These are phyloP conservation scores for Platichthys flesus DNA, from an alignment of 2,113 vertebrate genomes.

Conservation along the genomic window DNA sequence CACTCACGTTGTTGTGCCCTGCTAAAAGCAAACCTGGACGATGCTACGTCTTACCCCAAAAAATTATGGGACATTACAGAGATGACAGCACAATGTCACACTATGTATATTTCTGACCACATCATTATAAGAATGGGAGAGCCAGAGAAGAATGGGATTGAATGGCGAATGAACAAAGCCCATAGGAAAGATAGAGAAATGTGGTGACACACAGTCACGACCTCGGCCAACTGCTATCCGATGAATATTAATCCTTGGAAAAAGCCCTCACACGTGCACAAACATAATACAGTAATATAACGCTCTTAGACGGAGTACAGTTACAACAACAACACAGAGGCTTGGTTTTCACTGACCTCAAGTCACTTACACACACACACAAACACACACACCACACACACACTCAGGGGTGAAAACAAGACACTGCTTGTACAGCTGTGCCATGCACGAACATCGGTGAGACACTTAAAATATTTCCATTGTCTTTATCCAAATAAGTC, in stretches of 20 bases:
- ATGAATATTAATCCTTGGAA: constrained; percentile 70
- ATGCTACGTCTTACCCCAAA: constrained; percentile 35
- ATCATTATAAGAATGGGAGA: constrained; percentile 15
- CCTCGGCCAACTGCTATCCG: constrained; percentile 15
- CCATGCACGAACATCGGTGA: background rate
- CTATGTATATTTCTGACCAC: constrained; percentile 5
- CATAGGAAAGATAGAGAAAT: background rate
- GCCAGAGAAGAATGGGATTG: background rate
- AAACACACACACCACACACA: background rate
- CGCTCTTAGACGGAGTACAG: constrained; percentile 33
- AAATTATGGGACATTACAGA: constrained; percentile 4
- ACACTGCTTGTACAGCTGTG: too few species aligned
- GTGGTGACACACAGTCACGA: constrained; percentile 14
- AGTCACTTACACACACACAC: background rate
- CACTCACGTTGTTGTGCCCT: constrained; percentile 8
- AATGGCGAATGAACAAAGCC: background rate
- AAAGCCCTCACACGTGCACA: constrained; percentile 49
- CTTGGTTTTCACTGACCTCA: constrained; percentile 23
- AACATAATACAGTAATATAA: constrained; percentile 53
- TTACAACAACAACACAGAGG: constrained; percentile 25
- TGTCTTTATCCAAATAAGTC: background rate
- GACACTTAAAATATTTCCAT: background rate
- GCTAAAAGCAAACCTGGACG: constrained; percentile 27
- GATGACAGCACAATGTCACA: constrained; percentile 21
- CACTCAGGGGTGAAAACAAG: too few species aligned